Evolutionary conservation across 2,797 vertebrate genomes (phyloP).

Genomic region (Ctenopoma kingsleyae): DNA sequence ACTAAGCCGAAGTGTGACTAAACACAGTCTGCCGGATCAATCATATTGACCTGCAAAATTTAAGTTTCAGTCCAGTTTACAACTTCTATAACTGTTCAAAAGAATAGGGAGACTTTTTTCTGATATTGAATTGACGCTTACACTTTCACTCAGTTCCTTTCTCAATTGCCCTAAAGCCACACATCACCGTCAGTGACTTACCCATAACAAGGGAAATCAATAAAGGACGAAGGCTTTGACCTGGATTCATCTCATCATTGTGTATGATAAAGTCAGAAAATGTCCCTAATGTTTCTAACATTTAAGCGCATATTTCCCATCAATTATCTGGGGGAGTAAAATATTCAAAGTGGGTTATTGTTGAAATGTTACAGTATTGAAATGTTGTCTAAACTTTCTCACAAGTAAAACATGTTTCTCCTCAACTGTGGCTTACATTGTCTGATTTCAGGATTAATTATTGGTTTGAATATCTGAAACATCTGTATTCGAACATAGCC

Average conservation of each 20-base stretch:
- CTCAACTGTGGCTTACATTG: too few species aligned
- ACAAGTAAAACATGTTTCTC: not conserved
- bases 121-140: conserved; percentile 16
- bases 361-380: not conserved
- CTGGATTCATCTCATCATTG: conserved; percentile 20
- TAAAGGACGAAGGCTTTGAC: conserved; percentile 13
- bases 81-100: conserved; percentile 13
- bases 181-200: conserved; percentile 1
- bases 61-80: not conserved
- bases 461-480: conserved; percentile 12
- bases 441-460: not conserved
- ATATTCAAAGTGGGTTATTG: not conserved
- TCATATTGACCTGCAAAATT: conserved; percentile 17
- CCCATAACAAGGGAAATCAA: conserved; percentile 31
- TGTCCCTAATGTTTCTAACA: not conserved
- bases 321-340: too few species aligned
- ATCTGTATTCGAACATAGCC: conserved; percentile 22
- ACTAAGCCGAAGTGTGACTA: conserved; percentile 2
- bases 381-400: not conserved
- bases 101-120: not conserved
- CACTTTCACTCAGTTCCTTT: conserved; percentile 13
- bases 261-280: conserved; percentile 6
- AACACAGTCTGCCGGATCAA: conserved; percentile 17
- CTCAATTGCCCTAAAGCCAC: conserved; percentile 6
- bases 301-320: not conserved